Conservation (phyloP, 2,888 invertebrate genomes). For the Hydrotaea diabolus region DNA sequence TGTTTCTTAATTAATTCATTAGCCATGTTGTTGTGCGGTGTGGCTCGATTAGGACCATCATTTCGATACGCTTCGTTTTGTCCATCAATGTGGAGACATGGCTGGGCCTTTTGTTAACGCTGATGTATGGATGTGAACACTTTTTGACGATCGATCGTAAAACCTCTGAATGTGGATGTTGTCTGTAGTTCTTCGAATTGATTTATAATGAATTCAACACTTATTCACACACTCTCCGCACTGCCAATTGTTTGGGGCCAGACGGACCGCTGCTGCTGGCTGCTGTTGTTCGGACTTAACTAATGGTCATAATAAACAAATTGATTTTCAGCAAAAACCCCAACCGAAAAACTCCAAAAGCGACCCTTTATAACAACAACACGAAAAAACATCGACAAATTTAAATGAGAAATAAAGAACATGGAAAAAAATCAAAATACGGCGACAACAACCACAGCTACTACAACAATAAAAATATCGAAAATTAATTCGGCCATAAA, state of each 20-base stretch:
- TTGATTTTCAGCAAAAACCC: conserved; percentile 35
- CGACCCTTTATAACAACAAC: not conserved
- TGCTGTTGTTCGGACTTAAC: conserved; percentile 30
- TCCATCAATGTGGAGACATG: not conserved
- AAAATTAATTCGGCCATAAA: conserved; percentile 66
- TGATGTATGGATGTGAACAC: not conserved
- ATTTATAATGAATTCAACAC: conserved; percentile 36
- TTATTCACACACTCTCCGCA: conserved; percentile 39
- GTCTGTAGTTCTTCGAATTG: not conserved
- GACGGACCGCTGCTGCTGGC: not conserved
- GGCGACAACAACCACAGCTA: not conserved
- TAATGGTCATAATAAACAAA: conserved; percentile 56
- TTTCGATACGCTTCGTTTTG: conserved; percentile 19
- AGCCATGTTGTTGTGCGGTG: not conserved
- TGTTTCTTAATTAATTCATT: conserved; percentile 20
- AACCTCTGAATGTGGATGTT: not conserved
- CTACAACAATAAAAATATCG: conserved; percentile 39
- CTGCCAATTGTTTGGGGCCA: not conserved
- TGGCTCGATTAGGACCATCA: not conserved
- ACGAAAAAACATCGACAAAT: conserved; percentile 4
- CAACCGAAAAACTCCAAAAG: not conserved
- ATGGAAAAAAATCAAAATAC: not conserved
- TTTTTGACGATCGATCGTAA: not conserved
- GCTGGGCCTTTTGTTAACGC: not conserved
- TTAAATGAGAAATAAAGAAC: conserved; percentile 12